A percentile compares a stretch with the other conserved stretches of the same genome.
Conservation (phyloP, 2,113 vertebrate species). For the Rhynchopsitta pachyrhyncha region DNA sequence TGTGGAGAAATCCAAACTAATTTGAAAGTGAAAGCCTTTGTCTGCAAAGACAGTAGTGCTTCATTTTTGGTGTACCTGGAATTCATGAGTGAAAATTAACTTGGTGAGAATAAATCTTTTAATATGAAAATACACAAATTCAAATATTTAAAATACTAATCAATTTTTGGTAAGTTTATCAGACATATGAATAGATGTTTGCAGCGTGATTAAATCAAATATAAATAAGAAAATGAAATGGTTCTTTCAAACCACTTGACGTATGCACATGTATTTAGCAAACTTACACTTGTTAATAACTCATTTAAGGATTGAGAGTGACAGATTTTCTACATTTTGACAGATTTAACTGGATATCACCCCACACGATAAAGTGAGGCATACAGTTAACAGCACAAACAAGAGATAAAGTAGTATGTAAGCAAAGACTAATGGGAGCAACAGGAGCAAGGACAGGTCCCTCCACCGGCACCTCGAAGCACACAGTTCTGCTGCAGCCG, state of each 20-base stretch:
- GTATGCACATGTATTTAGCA: neutral
- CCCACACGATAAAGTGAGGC: neutral
- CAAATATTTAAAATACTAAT: neutral
- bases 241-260: neutral
- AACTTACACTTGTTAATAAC: neutral
- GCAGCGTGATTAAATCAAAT: neutral
- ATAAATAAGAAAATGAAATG: neutral
- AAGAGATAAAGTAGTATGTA: neutral
- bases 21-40: neutral
- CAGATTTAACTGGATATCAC: neutral
- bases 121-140: neutral
- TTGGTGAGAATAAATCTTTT: neutral
- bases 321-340: neutral
- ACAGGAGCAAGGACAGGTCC: neutral
- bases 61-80: neutral
- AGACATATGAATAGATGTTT: neutral
- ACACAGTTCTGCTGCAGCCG: neutral
- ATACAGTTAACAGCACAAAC: neutral
- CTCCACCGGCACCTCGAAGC: neutral
- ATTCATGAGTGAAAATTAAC: neutral
- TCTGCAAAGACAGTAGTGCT: accelerated
- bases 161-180: neutral
- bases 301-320: neutral
- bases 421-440: neutral
- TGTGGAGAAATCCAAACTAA: neutral